Evolutionary conservation across 2,888 invertebrate species (phyloP), one percentile per base, ranked within the genome.

Genomic region (Clitarchus hookeri): DNA sequence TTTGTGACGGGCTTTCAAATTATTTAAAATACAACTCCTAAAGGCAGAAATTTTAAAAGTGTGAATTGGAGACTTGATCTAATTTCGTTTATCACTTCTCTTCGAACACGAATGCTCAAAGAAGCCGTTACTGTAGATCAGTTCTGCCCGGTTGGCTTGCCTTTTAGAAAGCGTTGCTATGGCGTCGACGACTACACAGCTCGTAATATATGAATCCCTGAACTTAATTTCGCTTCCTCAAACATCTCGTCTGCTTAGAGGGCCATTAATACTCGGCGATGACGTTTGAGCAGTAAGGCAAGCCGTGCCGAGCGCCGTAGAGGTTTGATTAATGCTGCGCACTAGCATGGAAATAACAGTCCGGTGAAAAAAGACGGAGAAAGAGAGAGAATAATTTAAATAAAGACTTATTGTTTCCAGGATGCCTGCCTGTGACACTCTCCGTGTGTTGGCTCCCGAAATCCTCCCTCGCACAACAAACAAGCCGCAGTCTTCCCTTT

Each of bases 171-270:
- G 3, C 19, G 8, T 65, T 6, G 65, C 65, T 23, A 16, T 19
- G 65, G 19, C 19, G 65, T 19, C 0, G 65, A 4, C 65, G 23
- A 65, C 48, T 48, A 1, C 48, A 23, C 12, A 65, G 65, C 23
- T 65, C 23, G 65, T 12, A n/a, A 65, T n/a, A n/a, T 65, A 65
- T 65, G 65, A 65, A n/a, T 65, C 65, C n/a, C 65, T 3, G 65
- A 65, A 65, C 65, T 65, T 65, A n/a, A 65, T 65, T 65, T 65
- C 65, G 65, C 65, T 65, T 65, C n/a, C 65, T 65, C 65, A 65
- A n/a, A 65, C 65, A 65, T 9, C n/a, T 8, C 65, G 65, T n/a
- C 65, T 65, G 65, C n/a, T n/a, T 23, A 19, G 65, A n/a, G 65
- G 65, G n/a, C 65, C 65, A 65, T 65, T 65, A 65, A 65, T 65